Evolutionary conservation across 2,888 invertebrate genomes (phyloP).

Genomic region (Callosobruchus maculatus): DNA sequence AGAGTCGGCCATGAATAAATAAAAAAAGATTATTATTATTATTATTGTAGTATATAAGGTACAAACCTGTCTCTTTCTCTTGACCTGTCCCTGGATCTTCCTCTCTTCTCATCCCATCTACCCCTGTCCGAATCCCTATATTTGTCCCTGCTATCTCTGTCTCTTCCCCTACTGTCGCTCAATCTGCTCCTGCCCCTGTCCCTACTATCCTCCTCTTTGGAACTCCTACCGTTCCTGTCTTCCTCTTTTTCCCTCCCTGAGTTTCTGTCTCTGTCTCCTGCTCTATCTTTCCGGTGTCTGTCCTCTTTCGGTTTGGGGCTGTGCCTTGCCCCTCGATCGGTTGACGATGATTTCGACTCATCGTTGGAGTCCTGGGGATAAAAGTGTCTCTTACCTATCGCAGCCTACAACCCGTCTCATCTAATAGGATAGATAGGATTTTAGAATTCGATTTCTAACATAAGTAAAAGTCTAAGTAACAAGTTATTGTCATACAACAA

Average conservation of each 20-base stretch:
- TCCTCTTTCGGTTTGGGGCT: conserved; percentile 5
- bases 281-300: conserved; percentile 7
- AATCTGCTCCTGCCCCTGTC: conserved; percentile 13
- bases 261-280: conserved; percentile 13
- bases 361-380: conserved; percentile 31
- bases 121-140: conserved; percentile 28
- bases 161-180: conserved; percentile 12
- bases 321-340: conserved; percentile 17
- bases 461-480: not conserved
- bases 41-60: conserved; percentile 7
- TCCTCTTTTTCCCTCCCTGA: conserved; percentile 16
- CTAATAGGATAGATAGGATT: not conserved
- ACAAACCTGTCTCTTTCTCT: conserved; percentile 21
- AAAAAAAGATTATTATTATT: not conserved
- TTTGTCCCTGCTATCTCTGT: conserved; percentile 23
- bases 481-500: too few species aligned
- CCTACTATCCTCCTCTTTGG: conserved; percentile 2
- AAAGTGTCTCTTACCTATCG: conserved; percentile 42
- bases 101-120: conserved; percentile 39
- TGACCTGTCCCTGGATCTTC: conserved; percentile 30
- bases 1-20: too few species aligned
- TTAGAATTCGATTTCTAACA: not conserved
- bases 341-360: not conserved
- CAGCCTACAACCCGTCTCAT: conserved; percentile 20
- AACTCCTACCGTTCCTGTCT: conserved; percentile 10